These are phyloP conservation scores for Serripes groenlandicus DNA, from an alignment of 2,888 invertebrate genomes.

Conservation along the genomic window DNA sequence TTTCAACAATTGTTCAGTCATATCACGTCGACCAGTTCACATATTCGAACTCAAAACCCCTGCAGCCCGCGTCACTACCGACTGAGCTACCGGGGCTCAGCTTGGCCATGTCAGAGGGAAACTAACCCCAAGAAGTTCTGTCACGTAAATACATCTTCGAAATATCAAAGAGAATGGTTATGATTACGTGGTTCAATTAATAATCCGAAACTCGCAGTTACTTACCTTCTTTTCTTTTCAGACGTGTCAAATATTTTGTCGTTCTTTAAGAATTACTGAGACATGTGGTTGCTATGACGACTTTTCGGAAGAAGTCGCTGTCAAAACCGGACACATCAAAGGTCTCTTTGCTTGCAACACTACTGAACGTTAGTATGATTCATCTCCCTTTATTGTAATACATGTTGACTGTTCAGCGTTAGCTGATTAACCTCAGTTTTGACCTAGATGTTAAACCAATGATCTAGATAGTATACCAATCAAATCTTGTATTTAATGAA, in stretches of 20 bases:
- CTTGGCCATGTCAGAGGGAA: neutral
- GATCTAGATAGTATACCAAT: too few species aligned
- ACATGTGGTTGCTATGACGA: conserved; percentile 12
- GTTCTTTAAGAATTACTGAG: neutral
- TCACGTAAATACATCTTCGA: neutral
- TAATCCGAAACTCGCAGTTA: too few species aligned
- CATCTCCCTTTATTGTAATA: too few species aligned
- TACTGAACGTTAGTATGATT: neutral
- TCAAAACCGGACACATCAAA: neutral
- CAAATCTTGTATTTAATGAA: too few species aligned
- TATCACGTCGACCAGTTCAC: too few species aligned
- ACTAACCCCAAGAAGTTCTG: neutral
- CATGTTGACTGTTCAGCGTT: too few species aligned
- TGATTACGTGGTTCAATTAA: neutral
- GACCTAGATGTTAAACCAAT: too few species aligned
- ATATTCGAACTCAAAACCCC: too few species aligned
- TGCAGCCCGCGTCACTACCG: too few species aligned
- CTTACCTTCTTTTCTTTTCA: neutral
- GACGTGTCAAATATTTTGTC: conserved; percentile 12
- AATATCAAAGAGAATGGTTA: neutral
- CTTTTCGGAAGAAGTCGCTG: conserved; percentile 6
- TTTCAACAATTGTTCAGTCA: too few species aligned
- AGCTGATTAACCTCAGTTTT: too few species aligned
- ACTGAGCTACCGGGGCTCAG: too few species aligned
- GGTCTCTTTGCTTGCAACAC: neutral